Evolutionary conservation across 2,797 vertebrate species (phyloP).

Genomic region (Gadopsis marmoratus): DNA sequence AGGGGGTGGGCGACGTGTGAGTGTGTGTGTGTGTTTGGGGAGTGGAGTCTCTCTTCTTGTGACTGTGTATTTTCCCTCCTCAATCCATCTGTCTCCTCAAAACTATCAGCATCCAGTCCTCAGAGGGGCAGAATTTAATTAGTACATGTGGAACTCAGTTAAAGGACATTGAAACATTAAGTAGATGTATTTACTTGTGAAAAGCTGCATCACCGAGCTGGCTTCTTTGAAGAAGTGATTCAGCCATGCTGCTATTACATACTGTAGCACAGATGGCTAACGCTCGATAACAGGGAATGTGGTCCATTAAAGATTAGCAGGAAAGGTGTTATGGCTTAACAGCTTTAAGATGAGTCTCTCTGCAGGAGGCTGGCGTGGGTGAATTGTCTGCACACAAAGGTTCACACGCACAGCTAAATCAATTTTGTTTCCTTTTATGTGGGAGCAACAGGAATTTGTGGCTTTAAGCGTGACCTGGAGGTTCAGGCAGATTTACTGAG

Average conservation of each 20-base stretch:
- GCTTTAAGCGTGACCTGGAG: slow-evolving; percentile 46
- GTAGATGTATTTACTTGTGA: slow-evolving; percentile 76
- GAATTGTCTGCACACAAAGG: slow-evolving; percentile 58
- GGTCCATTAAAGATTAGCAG: slow-evolving; percentile 75
- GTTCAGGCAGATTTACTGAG: slow-evolving; percentile 42
- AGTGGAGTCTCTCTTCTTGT: slow-evolving; percentile 49
- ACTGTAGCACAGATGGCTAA: slow-evolving; percentile 76
- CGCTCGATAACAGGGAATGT: slow-evolving; percentile 59
- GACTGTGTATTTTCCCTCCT: slow-evolving; percentile 64
- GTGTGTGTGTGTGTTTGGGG: slow-evolving; percentile 29
- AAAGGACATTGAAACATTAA: slow-evolving; percentile 79
- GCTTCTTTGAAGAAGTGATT: slow-evolving; percentile 74
- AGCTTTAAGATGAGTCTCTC: slow-evolving; percentile 57
- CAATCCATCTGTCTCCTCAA: slow-evolving; percentile 72
- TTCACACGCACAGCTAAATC: slow-evolving; percentile 60
- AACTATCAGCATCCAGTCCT: slow-evolving; percentile 62
- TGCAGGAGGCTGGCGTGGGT: slow-evolving; percentile 63
- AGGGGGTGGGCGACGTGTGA: slow-evolving; percentile 16
- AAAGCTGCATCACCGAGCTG: slow-evolving; percentile 73
- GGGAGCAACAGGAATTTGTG: slow-evolving; percentile 42
- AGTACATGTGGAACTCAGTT: slow-evolving; percentile 70
- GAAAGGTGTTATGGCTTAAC: slow-evolving; percentile 75
- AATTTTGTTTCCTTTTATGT: slow-evolving; percentile 63
- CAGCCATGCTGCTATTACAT: slow-evolving; percentile 65
- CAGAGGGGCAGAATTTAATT: slow-evolving; percentile 79